Evolutionary conservation across 2,888 invertebrate species (phyloP).

Genomic region (Marasmarcha lunaedactyla): DNA sequence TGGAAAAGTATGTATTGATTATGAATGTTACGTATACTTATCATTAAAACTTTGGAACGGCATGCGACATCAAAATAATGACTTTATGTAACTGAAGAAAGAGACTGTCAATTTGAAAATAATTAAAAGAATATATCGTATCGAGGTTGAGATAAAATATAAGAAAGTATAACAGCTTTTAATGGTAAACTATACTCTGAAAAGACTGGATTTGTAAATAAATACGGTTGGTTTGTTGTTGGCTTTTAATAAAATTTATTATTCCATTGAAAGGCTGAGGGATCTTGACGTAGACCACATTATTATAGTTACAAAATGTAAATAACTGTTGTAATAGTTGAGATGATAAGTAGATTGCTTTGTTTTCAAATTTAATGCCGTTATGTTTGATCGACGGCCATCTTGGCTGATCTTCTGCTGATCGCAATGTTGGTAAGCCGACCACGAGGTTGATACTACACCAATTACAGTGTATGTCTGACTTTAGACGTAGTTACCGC

Average conservation of each 20-base stretch:
- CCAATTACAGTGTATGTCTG: too few species aligned
- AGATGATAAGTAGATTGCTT: constrained; percentile 29
- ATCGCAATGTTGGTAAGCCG: constrained; percentile 8
- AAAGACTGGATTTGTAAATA: not conserved
- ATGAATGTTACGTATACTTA: not conserved
- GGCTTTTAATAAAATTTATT: not conserved
- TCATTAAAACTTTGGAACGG: not conserved
- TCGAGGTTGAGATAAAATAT: too few species aligned
- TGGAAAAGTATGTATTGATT: too few species aligned
- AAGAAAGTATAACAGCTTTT: too few species aligned
- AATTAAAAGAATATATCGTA: too few species aligned
- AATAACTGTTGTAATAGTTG: constrained; percentile 34
- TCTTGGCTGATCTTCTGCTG: constrained; percentile 11
- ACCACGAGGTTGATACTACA: too few species aligned
- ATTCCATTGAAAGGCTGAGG: constrained; percentile 36
- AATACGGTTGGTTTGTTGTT: not conserved
- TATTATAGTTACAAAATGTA: constrained; percentile 31
- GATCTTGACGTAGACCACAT: constrained; percentile 25
- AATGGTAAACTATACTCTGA: too few species aligned
- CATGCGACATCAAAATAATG: too few species aligned
- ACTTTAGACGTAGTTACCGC: constrained; percentile 5
- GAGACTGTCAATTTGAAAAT: too few species aligned
- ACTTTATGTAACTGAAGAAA: too few species aligned
- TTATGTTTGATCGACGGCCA: constrained; percentile 18
- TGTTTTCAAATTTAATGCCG: constrained; percentile 29